Base-by-base conservation (phyloP, 2,113 vertebrate genomes). In the Arenaria interpres region DNA sequence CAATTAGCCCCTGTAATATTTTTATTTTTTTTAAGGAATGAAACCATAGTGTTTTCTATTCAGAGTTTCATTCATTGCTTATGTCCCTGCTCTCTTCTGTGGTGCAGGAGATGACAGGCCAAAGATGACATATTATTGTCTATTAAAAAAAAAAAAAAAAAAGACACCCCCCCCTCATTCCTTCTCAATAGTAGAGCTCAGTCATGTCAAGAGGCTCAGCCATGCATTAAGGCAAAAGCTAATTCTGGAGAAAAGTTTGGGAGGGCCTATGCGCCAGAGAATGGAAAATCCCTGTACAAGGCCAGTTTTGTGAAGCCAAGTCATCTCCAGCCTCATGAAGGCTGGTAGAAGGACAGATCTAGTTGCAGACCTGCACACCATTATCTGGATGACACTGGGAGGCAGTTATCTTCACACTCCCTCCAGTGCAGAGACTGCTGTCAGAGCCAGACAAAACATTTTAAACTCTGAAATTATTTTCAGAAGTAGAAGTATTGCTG, bases 1-100 rank as follows among this genome's bases (percentile, higher is more conserved):
- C 89, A 97, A 97, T 98, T 98, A 97, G 79, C 35, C 63, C 63
- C 88, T 93, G 86, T 90, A 96, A 93, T 96, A 88, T 57, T 91
- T 3, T 2, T 77, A 23, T 87, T 56, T 62, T 46, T 10, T 5
- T 4, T 24, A 63, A 27, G 39, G 57, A 74, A 45, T 51, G 19
- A 79, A 86, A 96, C 68, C 93, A 72, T 39, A 43, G 17, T 45
- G 73, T 82, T 95, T 95, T 96, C 57, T 90, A 6, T 69, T 92
- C 72, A 66, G 43, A 15, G 27, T 62, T 88, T 77, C 76, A 46
- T 56, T 93, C 67, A 59, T 33, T 69, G 6, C n/a, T 83, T 54
- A n/a, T 23, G 48, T 74, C 22, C 10, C 63, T 79, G 21, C 16
- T 71, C 30, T 79, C 11, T 51, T 90, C 50, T 93, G 11, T 46